Evolutionary conservation across 2,797 vertebrate species (phyloP).

Genomic region (Numenius phaeopus): DNA sequence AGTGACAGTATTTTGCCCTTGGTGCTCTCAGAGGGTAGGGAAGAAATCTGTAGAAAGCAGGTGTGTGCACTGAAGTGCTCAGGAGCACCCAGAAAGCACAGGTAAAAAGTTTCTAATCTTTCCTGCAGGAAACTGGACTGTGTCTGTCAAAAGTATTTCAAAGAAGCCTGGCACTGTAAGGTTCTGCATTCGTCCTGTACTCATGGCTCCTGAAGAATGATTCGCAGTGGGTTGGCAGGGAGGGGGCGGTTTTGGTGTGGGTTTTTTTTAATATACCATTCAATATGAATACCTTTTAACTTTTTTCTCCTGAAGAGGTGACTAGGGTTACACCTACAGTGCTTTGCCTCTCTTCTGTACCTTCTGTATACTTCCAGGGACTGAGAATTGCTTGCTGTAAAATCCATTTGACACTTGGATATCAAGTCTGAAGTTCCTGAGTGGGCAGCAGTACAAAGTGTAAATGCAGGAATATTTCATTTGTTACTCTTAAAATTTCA

Average conservation of each 20-base stretch:
- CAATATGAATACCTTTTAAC: not conserved
- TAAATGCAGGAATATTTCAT: not conserved
- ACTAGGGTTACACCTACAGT: not conserved
- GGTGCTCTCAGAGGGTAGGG: not conserved
- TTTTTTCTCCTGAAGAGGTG: not conserved
- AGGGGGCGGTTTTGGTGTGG: not conserved
- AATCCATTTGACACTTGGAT: not conserved
- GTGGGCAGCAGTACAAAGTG: not conserved
- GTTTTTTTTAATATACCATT: not conserved
- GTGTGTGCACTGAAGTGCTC: not conserved
- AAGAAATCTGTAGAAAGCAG: not conserved
- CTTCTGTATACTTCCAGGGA: not conserved
- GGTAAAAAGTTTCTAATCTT: not conserved
- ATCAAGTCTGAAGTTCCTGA: not conserved
- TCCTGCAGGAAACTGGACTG: not conserved
- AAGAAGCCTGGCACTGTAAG: not conserved
- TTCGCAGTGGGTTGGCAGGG: not conserved
- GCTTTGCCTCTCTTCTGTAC: not conserved
- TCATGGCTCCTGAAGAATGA: not conserved
- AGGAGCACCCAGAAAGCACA: not conserved
- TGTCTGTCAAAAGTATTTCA: not conserved
- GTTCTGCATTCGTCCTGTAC: not conserved
- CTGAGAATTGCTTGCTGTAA: not conserved
- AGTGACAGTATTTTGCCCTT: not conserved
- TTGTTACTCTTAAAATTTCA: not conserved